Base-by-base conservation (phyloP, 2,113 vertebrate genomes). In the Patagioenas fasciata region DNA sequence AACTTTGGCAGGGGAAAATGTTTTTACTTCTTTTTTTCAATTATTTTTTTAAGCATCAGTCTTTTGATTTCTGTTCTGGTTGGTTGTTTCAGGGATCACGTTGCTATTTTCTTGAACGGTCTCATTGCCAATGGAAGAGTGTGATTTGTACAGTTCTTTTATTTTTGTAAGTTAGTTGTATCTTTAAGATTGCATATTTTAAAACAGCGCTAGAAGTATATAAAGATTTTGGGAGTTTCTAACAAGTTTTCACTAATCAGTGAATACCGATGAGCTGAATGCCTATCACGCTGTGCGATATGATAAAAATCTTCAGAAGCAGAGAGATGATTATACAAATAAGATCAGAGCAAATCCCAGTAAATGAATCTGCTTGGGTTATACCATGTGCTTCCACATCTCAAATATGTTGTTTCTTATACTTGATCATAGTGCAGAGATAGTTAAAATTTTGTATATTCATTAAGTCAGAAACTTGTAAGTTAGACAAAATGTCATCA, bases 161-260 rank as follows among this genome's bases (percentile, higher is more conserved):
- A 86, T 97, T 93, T 97, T 96, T 95, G 50, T 95, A 94, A 87
- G 94, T 96, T 93, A 94, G 79, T 93, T 94, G 51, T 38, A 88
- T 28, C 91, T 96, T 95, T 92, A 79, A 87, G 80, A 83, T 80
- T 91, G n/a, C 74, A 62, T 80, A 97, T 95, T 97, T 97, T 96
- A 84, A 53, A 95, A 57, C 84, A 92, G 73, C 19, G 11, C 84
- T 96, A 21, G 48, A 91, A 94, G 82, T 95, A 80, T 85, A 84
- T 93, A 73, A 74, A 79, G 29, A 85, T 94, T 94, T 84, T 6
- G 19, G 54, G 69, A 91, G 83, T 89, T 70, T 91, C 89, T 85
- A 87, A 78, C 64, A 96, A 31, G 61, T 91, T 85, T 95, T 80
- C 66, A 44, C 51, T 93, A 64, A 88, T 91, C 70, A 88, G 48